phyloP scores from a whole-genome alignment of 2,113 vertebrate genomes.

The Oreochromis niloticus region DNA sequence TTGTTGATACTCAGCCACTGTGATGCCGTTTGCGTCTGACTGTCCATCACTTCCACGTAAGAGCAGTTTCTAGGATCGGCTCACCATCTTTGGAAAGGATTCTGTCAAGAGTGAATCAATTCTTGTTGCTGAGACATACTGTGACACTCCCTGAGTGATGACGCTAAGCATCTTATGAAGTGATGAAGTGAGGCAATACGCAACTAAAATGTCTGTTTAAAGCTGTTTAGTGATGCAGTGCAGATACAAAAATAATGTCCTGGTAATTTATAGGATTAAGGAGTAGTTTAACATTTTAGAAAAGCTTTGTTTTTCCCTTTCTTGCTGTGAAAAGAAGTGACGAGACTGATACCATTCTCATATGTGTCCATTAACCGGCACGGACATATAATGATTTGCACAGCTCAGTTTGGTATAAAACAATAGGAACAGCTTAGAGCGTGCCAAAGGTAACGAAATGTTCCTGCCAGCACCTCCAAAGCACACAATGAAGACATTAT shows the following conservation, averaged over 20 bases:
- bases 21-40: slow-evolving; percentile 35
- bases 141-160: background rate
- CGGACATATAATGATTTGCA: background rate
- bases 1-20: slow-evolving; percentile 54
- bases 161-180: background rate
- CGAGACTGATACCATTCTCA: background rate
- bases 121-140: background rate
- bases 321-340: background rate
- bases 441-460: background rate
- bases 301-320: background rate
- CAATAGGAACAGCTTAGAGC: background rate
- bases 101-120: background rate
- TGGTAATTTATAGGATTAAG: background rate
- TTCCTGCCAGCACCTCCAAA: background rate
- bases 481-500: background rate
- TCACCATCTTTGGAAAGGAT: slow-evolving; percentile 11
- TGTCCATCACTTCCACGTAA: slow-evolving; percentile 47
- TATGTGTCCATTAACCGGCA: background rate
- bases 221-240: background rate
- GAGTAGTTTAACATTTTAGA: background rate
- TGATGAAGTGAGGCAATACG: background rate
- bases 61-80: slow-evolving; percentile 10
- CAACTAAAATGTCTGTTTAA: background rate
- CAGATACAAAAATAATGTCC: background rate
- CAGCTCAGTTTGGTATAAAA: background rate